Base-by-base conservation (phyloP, 2,888 invertebrate genomes). In the Cephonodes hylas region DNA sequence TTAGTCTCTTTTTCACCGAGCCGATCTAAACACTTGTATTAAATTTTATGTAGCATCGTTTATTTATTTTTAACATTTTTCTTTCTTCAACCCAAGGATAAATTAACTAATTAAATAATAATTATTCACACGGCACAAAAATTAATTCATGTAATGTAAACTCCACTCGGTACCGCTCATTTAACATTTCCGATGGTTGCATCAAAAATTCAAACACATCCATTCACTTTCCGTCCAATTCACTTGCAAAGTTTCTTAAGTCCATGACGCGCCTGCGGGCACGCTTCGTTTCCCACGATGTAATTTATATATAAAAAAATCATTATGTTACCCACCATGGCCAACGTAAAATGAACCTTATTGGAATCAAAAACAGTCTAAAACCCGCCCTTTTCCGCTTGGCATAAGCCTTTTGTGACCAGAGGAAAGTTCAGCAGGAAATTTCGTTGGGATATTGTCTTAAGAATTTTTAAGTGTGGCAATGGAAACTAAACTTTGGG, bases 231-330 rank as follows among this genome's bases (percentile, higher is more conserved):
- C 73, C 77, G 80, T 79, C 83, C 78, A 80, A 84, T 84, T 84
- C 81, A 81, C 84, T 83, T 77, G 83, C 84, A 69, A 80, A 83
- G 81, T 81, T 61, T 61, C 60, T 34, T 44, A 56, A 61, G 31
- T 44, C 83, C 84, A 84, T 80, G 82, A 93, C 93, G 93, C 90
- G 94, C 94, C 94, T 89, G 93, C 90, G 94, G 93, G 91, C 92
- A 93, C 88, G 89, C 93, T 90, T 87, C 86, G 90, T 90, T 93
- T 93, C 93, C 93, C 93, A 93, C 93, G 93, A 75, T 76, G 71
- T 73, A 74, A 71, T 53, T 48, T 25, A 23, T 53, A 48, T n/a
- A n/a, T 42, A 60, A 64, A 66, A 58, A 63, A 66, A 64, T 65
- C 53, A n/a, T 56, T 56, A 62, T 58, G 65, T 64, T 66, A 68